Base-by-base conservation (phyloP, 2,888 invertebrate genomes). In the Idaea straminata region DNA sequence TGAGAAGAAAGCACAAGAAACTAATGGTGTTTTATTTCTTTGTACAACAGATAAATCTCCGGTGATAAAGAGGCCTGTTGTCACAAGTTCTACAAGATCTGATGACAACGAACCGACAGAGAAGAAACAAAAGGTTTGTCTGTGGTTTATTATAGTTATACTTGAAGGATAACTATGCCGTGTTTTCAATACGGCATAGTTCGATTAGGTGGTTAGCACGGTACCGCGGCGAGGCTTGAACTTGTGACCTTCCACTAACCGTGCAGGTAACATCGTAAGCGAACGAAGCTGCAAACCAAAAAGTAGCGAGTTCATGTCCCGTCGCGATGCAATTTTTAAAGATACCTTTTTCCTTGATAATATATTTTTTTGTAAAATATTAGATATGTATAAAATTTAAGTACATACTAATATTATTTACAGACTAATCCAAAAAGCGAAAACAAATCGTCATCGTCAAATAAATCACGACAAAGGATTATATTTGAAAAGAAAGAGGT, bases 401-500 rank as follows among this genome's bases (percentile, higher is more conserved):
- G 25, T 25, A 25, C 25, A 25, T 25, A 25, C 65, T 59, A 62
- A 62, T 72, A 69, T 69, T 73, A 66, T 60, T 80, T 80, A 16
- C 82, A 87, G 87, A 68, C 74, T 10, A 85, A 84, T 71, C 63
- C 74, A 6, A 84, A 84, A 66, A 64, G 76, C 16, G 87, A 86
- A 57, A 10, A 36, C 36, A 36, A 36, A 10, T 36, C 10, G 36
- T 62, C 67, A 38, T 67, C 72, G 25, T 47, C 82, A 6, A 68
- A 72, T 4, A 86, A 83, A 69, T 84, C 84, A 5, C 77, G 91
- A 60, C 83, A 80, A 64, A 81, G 87, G 71, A 92, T 92, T 25
- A 85, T 80, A 10, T 92, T 85, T 74, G 83, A 83, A 58, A 78
- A 77, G 84, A 87, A 87, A 69, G 72, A 75, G 67, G 69, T 68